phyloP scores from a whole-genome alignment of 2,113 vertebrate genomes.

The Sitta europaea region DNA sequence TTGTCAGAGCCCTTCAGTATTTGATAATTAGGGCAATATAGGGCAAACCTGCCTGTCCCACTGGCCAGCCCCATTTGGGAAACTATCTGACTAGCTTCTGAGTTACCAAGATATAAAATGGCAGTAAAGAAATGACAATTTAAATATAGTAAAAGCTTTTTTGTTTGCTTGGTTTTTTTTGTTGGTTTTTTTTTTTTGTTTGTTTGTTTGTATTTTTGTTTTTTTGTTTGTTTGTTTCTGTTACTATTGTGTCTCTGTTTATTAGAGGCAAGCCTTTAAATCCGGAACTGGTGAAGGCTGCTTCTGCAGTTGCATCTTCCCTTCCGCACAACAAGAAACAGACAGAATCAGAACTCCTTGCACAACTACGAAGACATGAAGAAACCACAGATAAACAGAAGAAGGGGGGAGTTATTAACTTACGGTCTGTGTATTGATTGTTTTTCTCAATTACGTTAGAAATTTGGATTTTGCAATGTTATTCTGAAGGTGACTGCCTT shows the following conservation, averaged over 20 bases:
- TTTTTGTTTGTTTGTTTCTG: background rate
- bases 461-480: background rate
- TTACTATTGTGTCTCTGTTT: background rate
- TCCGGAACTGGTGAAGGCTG: conserved; percentile 82
- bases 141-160: background rate
- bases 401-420: conserved; percentile 33
- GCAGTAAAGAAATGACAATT: background rate
- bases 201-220: too few species aligned
- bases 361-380: conserved; percentile 80
- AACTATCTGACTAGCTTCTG: background rate
- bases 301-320: conserved; percentile 82
- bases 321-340: conserved; percentile 70
- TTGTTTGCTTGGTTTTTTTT: too few species aligned
- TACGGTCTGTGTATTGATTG: conserved; percentile 74
- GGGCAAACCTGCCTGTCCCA: background rate
- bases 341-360: conserved; percentile 84
- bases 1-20: background rate
- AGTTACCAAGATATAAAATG: background rate
- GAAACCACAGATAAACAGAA: conserved; percentile 70
- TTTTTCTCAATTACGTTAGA: background rate
- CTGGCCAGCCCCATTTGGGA: background rate
- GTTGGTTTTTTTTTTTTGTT: too few species aligned
- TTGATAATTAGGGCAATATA: background rate
- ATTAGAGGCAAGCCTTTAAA: conserved; percentile 63
- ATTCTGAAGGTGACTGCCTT: background rate